Evolutionary conservation across 1,140 invertebrate species (phyloP), one percentile per base, ranked within the genome.

Genomic region (Drosophila athabasca): DNA sequence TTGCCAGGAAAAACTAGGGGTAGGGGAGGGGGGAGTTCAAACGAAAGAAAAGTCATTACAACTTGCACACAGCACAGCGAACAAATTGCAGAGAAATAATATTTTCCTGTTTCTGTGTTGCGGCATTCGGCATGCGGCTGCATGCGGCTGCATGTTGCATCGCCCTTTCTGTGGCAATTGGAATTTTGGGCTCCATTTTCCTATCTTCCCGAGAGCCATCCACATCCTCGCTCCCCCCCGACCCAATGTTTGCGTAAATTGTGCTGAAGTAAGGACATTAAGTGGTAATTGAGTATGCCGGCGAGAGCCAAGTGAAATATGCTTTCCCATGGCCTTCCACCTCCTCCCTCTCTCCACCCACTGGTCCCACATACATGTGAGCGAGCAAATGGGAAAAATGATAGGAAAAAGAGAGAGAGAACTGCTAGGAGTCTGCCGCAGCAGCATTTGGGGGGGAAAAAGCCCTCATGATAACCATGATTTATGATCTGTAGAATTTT

Each of bases 211-310:
- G 15, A 39, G 11, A 39, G 35, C 35, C 11, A 4, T 39, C 9
- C 46, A 49, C 35, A 39, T 45, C 35, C 29, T 29, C 41, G 29
- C 15, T 48, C 66, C 55, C 7, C 29, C 7, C 7, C 7, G 1
- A n/a, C 59, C 60, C 19, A 64, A 84, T 84, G 76, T 84, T 79
- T 83, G 80, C 76, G 76, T 79, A 83, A 83, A 79, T 83, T 83
- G 80, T 79, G 80, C 80, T 68, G 76, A 80, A 84, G 80, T 80
- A 79, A 76, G 76, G 59, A 67, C 80, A 83, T 84, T 83, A 83
- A 76, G 76, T 83, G 76, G 80, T 79, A 83, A 83, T 83, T 83
- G 80, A 84, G 76, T 83, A 71, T 75, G 58, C 70, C 59, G 31
- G 65, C 61, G 31, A 45, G 46, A 44, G 64, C 51, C 60, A 69